Base-by-base conservation (phyloP, 2,888 invertebrate genomes). In the Acanthacorydalis orientalis region DNA sequence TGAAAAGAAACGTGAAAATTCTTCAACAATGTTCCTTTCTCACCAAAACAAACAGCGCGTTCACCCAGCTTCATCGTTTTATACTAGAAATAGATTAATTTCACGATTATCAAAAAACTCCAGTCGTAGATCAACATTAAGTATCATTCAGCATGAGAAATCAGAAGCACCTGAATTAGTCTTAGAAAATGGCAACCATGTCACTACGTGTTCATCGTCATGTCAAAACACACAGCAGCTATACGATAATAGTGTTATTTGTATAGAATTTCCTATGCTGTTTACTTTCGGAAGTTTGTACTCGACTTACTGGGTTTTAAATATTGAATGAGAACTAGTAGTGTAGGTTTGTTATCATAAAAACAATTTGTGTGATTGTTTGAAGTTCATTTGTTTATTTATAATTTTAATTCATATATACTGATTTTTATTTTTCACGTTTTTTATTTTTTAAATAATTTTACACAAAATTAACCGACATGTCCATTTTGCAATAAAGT, bases 211-310 rank as follows among this genome's bases (percentile, higher is more conserved):
- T 40, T 15, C 46, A 48, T 45, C 12, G 43, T 15, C 14, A 37
- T 45, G 52, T 58, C 56, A 50, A 51, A 54, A 47, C 57, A 57
- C 48, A 54, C 57, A 43, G 55, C 57, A 31, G 60, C 62, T 35
- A 49, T 46, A 52, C 50, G 57, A 33, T 59, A 59, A 48, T 23
- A 23, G 23, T 39, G 51, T 53, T 7, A 63, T 77, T 56, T 68
- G 73, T 56, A 70, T 77, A 53, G 77, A 77, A 64, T 69, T 77
- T 53, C 77, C 77, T 40, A 71, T 75, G 72, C 64, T 75, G 54
- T 75, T 77, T 63, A 76, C 74, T 53, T 65, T 77, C 57, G 77
- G 78, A 59, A 78, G 77, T 64, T 75, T 75, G 54, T 78, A 78
- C 64, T 77, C 76, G 59, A 77, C 77, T 63, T 76, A 77, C 62